These are phyloP conservation scores for Oreortyx pictus DNA, from an alignment of 2,797 vertebrate species.

Conservation along the genomic window DNA sequence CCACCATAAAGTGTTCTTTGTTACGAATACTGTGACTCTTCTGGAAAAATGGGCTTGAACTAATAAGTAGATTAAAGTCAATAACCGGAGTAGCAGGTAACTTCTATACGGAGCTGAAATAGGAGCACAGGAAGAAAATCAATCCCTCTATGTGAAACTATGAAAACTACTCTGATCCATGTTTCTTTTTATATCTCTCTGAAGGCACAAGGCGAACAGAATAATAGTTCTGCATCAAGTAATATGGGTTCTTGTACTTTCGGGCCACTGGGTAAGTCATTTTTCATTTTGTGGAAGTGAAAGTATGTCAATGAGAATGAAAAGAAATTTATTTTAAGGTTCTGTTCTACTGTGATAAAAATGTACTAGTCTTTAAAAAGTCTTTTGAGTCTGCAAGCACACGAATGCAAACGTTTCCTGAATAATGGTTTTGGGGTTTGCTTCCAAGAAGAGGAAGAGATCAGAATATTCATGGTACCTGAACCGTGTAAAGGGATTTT, in stretches of 20 bases:
- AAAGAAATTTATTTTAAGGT: neutral
- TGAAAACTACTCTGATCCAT: slow-evolving; percentile 27
- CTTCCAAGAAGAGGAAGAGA: neutral
- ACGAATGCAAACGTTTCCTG: neutral
- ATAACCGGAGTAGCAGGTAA: neutral
- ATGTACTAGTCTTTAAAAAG: neutral
- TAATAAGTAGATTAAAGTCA: neutral
- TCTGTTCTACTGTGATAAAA: neutral
- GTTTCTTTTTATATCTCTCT: slow-evolving; percentile 4
- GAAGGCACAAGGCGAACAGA: slow-evolving; percentile 91
- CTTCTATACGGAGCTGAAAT: neutral
- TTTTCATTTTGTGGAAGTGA: slow-evolving; percentile 3
- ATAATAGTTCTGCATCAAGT: slow-evolving; percentile 88
- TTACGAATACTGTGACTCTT: neutral
- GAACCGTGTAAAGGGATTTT: neutral
- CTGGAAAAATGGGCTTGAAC: neutral
- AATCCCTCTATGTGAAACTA: neutral
- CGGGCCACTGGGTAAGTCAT: slow-evolving; percentile 86
- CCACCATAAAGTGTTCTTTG: slow-evolving; percentile 3
- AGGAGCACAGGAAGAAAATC: neutral
- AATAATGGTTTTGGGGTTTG: neutral
- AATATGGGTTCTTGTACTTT: slow-evolving; percentile 90
- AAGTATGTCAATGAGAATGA: neutral
- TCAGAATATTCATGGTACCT: neutral
- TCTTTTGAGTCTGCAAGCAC: neutral